Conservation (phyloP, 2,113 vertebrate genomes). For the Rhizomys pruinosus region DNA sequence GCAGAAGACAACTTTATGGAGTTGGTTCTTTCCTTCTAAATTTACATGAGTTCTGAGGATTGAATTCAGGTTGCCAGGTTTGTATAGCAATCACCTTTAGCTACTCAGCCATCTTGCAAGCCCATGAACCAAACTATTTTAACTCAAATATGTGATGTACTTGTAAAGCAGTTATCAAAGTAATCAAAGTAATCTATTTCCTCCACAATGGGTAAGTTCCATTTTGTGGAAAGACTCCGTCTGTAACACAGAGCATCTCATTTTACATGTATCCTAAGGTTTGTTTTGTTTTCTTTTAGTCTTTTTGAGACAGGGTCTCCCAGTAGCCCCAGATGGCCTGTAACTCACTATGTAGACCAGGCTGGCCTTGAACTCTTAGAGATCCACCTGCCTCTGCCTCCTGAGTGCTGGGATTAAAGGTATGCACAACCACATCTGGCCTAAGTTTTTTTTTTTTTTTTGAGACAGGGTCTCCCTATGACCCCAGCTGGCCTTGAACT, state of each 20-base stretch:
- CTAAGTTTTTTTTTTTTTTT: no score
- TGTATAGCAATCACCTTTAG: neutral
- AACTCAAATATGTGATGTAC: neutral
- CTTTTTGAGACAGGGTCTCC: no score
- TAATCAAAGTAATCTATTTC: neutral
- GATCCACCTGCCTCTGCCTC: no score
- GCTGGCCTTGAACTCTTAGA: no score
- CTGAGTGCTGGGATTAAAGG: no score
- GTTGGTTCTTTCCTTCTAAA: neutral
- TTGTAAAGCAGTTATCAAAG: slow-evolving; percentile 1
- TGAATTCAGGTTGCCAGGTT: neutral
- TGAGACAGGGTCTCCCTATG: no score
- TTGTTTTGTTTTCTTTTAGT: no score
- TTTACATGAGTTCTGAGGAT: neutral
- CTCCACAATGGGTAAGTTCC: neutral
- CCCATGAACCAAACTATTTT: slow-evolving; percentile 32
- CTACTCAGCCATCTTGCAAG: neutral
- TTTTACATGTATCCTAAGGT: neutral
- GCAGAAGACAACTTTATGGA: no score
- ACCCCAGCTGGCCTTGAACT: no score
- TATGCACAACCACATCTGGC: no score
- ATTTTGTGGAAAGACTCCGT: neutral
- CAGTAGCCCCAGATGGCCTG: no score
- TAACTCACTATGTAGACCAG: no score
- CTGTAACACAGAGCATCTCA: slow-evolving; percentile 37